These are phyloP conservation scores for Aspidoscelis tigris DNA, from an alignment of 2,113 vertebrate species.

Conservation along the genomic window DNA sequence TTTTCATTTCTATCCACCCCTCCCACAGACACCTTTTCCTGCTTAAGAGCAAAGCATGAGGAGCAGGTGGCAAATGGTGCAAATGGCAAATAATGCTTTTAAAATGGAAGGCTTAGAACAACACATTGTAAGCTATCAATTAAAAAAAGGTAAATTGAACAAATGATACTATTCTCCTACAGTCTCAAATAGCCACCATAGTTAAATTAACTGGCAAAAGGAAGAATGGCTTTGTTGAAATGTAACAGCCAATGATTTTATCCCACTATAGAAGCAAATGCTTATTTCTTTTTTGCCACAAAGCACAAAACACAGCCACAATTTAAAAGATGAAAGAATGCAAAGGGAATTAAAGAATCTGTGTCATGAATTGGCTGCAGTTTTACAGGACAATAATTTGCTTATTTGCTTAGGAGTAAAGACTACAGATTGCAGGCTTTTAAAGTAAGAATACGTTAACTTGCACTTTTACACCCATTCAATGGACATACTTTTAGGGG, in stretches of 20 bases:
- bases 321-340: neutral
- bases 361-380: neutral
- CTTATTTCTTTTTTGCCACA: conserved; percentile 33
- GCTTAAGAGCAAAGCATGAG: conserved; percentile 14
- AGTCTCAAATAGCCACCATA: conserved; percentile 22
- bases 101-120: conserved; percentile 35
- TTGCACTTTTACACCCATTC: neutral
- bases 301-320: conserved; percentile 6
- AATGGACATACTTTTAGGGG: no score
- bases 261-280: conserved; percentile 47
- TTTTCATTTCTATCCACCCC: conserved; percentile 18
- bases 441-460: neutral
- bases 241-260: conserved; percentile 34
- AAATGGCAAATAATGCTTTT: conserved; percentile 41
- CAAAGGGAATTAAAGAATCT: neutral
- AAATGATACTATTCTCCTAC: conserved; percentile 32
- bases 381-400: neutral
- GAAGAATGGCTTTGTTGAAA: conserved; percentile 53
- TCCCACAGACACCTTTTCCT: neutral
- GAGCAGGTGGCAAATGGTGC: conserved; percentile 49
- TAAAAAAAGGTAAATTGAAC: conserved; percentile 54
- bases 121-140: conserved; percentile 46
- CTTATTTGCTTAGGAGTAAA: neutral
- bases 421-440: neutral
- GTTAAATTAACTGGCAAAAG: conserved; percentile 36